Evolutionary conservation across 2,888 invertebrate species (phyloP), one percentile per base, ranked within the genome.

Genomic region (Iselma pallidipennis): DNA sequence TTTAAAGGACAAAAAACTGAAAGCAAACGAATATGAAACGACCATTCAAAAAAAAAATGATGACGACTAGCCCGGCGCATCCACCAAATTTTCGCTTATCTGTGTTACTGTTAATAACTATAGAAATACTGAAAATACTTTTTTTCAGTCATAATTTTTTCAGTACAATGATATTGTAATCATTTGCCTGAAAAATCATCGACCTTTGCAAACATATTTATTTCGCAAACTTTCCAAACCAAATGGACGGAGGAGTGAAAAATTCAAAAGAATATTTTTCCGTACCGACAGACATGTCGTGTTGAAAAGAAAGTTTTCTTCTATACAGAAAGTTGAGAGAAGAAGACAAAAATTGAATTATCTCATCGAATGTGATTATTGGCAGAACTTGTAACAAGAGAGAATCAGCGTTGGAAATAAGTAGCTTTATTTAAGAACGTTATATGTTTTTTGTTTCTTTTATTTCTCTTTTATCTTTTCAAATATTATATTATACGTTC

Each of bases 301-400:
- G 10, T 48, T 63, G 57, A 63, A 63, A 63, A 59, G 57, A 63
- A 63, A 63, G 63, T 63, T 63, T 60, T 28, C 45, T 31, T 16
- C 4, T 14, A 2, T 23, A 23, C 23, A 23, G 21, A 45, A 45
- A 23, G 37, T 42, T 48, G 50, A 51, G 56, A n/a, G n/a, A n/a
- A n/a, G n/a, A 49, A 53, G 58, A 37, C 55, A 51, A 59, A 61
- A 63, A 63, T 60, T 57, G 57, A 59, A 63, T 63, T 63, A 55
- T 49, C 31, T 42, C 58, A 45, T 56, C 59, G 59, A 63, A 53
- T 59, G 54, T 52, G 63, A 59, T 63, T 63, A 63, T 63, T 63
- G 65, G 61, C 54, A 58, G 61, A 67, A 59, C 49, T 65, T 66
- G 61, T 61, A 52, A 57, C 49, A 53, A 49, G 48, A 59, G 51